Base-by-base conservation (phyloP, 2,797 vertebrate genomes). In the Enteromius radiatus region DNA sequence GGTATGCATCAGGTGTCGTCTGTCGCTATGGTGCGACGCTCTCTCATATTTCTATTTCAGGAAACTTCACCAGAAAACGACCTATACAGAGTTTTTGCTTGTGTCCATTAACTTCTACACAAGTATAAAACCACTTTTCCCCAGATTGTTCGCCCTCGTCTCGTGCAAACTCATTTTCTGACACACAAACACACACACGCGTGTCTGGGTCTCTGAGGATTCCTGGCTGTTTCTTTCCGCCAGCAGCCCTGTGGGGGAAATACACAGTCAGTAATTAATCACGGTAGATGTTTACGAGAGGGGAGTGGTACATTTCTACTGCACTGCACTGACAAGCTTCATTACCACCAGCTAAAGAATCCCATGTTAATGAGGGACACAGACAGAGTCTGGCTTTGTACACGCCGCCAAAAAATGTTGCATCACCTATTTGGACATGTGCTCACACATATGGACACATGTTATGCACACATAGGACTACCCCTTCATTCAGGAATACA, bases 141-240 rank as follows among this genome's bases (percentile, higher is more conserved):
- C 8, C 68, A 3, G 17, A 31, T 15, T 6, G 26, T 54, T 73
- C 5, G 0, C 2, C 45, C 17, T 49, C 10, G 6, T 74, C 71
- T 74, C 6, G 0, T 23, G 33, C 49, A 38, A n/a, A 54, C 47
- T 36, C 28, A 36, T 74, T 73, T 36, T 74, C 49, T 56, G 47
- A n/a, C 45, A 21, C 12, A 71, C 45, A 52, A 49, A 21, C 69
- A 21, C 45, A 5, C 43, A 28, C 9, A 1, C 17, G 23, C 19
- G 64, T 65, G 45, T 54, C 11, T 74, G 71, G 49, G 49, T 75
- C 71, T 75, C 71, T 56, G 52, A 75, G 33, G 86, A 84, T 84
- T 84, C 68, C 67, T 86, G 83, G 92, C 89, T 91, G 90, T 89
- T 70, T 69, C 89, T 90, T 84, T 33, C 74, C 36, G 5, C 63